Base-by-base conservation (phyloP, 2,888 invertebrate species). In the Tipula confusa region DNA sequence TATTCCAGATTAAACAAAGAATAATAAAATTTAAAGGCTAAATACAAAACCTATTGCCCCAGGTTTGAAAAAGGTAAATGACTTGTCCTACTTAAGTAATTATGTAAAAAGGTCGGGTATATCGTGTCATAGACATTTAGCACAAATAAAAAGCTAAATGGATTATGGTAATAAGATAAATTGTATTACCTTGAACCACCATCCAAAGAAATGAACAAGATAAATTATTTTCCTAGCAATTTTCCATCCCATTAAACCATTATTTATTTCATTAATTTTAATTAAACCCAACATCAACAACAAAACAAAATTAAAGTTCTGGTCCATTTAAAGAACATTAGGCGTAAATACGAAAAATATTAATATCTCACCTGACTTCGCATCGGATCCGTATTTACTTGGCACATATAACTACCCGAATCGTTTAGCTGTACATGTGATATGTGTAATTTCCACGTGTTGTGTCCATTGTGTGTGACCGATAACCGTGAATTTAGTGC, bases 331-430 rank as follows among this genome's bases (percentile, higher is more conserved):
- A n/a, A n/a, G n/a, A n/a, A n/a, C n/a, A n/a, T n/a, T n/a, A n/a
- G n/a, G n/a, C n/a, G n/a, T n/a, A n/a, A 43, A 43, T 15, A 15
- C 15, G 15, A 64, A 48, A 2, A 18, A 38, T 24, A 9, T 29
- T 28, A 43, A 43, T n/a, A n/a, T 88, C 91, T 90, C 90, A 96
- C 96, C 93, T 95, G 95, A 89, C 94, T 95, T 87, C 94, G 93
- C 96, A 96, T 96, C 84, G 96, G 97, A 88, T 96, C 95, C 84
- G 96, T 97, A 90, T 97, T 97, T 87, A 97, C 94, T 90, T 97
- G 97, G 90, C 97, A 97, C 96, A 97, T 97, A 91, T 97, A 97
- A 83, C 95, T 95, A 87, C 97, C 97, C 33, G 95, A 95, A 90
- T 97, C 97, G 89, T 95, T 95, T 87, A 95, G 94, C 89, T 96